Evolutionary conservation across 2,888 invertebrate species (phyloP), one percentile per base, ranked within the genome.

Genomic region (Amitus sp.): DNA sequence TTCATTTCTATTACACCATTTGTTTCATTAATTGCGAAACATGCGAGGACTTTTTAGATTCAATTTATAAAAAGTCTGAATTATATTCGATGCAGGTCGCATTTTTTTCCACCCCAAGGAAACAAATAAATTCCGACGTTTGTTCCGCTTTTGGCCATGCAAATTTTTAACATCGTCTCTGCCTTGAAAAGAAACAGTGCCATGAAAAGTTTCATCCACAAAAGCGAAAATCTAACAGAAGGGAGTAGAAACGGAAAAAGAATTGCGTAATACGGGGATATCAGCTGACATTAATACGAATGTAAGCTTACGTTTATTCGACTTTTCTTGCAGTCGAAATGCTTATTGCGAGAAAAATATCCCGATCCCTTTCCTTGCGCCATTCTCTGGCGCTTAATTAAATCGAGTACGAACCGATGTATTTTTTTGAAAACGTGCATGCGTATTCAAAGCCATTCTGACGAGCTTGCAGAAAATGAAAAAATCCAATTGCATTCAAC

Each of bases 1-100:
- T 33, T 15, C 43, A 33, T 33, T 48, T 43, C 61, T 39, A 19
- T 43, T 12, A 39, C 39, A 10, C 17, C n/a, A 12, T 12, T 34
- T 23, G 7, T 7, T 33, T 3, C 10, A n/a, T 12, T 33, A 33
- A 33, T 33, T 33, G n/a, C 2, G 10, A 33, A 33, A 3, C 2
- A n/a, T n/a, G 10, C 12, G 33, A n/a, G 12, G n/a, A 33, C n/a
- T 6, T 33, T 33, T 33, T 12, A 23, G 7, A 23, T 23, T 3
- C 7, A 23, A 23, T 23, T 23, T 23, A 23, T 7, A 23, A 7
- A 23, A 23, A 23, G 7, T 5, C 7, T 23, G 7, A 23, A 23
- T 23, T 23, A 7, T 7, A 7, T 7, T 23, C 23, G 23, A n/a
- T n/a, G n/a, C 23, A 23, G 23, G 3, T 23, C 23, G 7, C 3